These are phyloP conservation scores for Troides helena DNA, from an alignment of 2,888 invertebrate genomes.

Conservation along the genomic window DNA sequence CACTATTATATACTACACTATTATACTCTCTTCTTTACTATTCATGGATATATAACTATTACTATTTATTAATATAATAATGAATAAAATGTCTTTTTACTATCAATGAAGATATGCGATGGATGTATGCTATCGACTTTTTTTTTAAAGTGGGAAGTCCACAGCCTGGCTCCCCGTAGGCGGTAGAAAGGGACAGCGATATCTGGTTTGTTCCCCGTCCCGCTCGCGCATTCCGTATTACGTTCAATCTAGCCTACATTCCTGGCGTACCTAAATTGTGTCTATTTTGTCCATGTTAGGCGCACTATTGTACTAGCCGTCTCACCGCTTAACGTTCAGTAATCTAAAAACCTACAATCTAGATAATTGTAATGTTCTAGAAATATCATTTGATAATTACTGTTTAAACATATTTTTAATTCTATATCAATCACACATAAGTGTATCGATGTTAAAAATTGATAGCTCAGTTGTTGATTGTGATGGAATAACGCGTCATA, in stretches of 20 bases:
- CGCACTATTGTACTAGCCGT: slow-evolving; percentile 33
- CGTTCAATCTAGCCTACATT: slow-evolving; percentile 39
- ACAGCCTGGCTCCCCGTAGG: slow-evolving; percentile 47
- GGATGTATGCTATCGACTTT: not conserved
- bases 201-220: slow-evolving; percentile 49
- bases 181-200: slow-evolving; percentile 49
- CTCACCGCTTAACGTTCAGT: not conserved
- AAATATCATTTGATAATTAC: not conserved
- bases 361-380: not conserved
- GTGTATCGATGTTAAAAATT: no score
- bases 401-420: no score
- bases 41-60: no score
- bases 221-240: slow-evolving; percentile 36
- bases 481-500: no score
- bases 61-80: no score
- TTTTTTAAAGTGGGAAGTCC: slow-evolving; percentile 46
- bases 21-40: no score
- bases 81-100: no score
- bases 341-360: not conserved
- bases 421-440: no score
- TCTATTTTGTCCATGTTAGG: slow-evolving; percentile 32
- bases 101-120: no score
- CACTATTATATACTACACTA: no score
- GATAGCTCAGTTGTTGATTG: no score
- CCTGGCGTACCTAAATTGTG: slow-evolving; percentile 33